Evolutionary conservation across 2,797 vertebrate genomes (phyloP).

Genomic region (Sebastes steindachneri): DNA sequence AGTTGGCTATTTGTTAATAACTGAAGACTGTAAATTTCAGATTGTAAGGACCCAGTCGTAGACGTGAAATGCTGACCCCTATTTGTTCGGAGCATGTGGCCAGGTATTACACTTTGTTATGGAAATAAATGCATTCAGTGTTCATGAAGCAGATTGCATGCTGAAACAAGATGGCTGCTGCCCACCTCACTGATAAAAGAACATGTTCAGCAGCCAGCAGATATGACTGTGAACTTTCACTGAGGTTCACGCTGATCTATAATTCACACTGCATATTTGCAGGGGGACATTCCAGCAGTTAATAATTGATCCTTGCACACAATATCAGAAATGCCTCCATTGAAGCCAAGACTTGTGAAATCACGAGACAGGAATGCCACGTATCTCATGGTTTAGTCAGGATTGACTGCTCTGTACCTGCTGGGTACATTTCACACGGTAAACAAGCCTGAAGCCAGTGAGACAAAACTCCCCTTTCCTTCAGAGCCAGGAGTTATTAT

Average conservation of each 20-base stretch:
- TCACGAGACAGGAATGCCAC: background rate
- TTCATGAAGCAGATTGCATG: background rate
- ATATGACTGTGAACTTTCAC: background rate
- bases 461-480: background rate
- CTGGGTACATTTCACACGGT: background rate
- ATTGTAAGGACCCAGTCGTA: no score
- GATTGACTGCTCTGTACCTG: background rate
- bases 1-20: no score
- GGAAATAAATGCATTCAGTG: background rate
- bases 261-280: background rate
- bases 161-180: conserved; percentile 45
- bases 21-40: no score
- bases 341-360: background rate
- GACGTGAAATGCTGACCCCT: no score
- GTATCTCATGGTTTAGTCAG: background rate
- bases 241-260: background rate
- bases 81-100: no score
- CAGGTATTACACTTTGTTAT: no score
- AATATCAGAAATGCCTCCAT: background rate
- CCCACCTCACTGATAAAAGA: background rate
- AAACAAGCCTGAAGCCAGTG: background rate
- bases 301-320: conserved; percentile 9
- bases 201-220: background rate
- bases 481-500: background rate
- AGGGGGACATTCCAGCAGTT: conserved; percentile 20